Percentiles rank a stretch among this genome's conserved stretches.
phyloP scores from a whole-genome alignment of 2,113 vertebrate species.

The Paramormyrops kingsleyae region DNA sequence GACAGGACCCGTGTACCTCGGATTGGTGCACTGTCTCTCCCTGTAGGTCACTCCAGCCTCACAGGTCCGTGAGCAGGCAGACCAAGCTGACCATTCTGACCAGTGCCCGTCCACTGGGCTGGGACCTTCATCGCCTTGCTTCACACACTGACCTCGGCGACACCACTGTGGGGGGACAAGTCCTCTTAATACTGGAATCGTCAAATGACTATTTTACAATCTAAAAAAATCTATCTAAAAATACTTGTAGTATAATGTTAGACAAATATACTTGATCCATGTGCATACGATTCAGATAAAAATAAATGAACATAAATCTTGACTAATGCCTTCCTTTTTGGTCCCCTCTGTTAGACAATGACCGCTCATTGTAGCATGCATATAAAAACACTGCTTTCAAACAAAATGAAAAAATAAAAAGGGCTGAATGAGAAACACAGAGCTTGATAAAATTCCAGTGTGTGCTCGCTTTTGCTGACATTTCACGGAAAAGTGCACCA shows the following conservation, averaged over 20 bases:
- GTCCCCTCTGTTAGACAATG: not conserved
- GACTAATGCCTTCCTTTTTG: not conserved
- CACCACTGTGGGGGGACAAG: conserved; percentile 67
- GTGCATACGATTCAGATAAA: not conserved
- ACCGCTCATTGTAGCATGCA: not conserved
- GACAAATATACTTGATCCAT: not conserved
- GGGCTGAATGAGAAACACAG: not conserved
- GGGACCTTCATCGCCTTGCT: conserved; percentile 73
- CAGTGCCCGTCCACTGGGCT: conserved; percentile 71
- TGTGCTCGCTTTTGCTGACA: conserved; percentile 1
- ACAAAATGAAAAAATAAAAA: not conserved
- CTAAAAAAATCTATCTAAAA: not conserved
- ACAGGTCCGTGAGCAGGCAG: conserved; percentile 75
- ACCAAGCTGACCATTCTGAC: conserved; percentile 81
- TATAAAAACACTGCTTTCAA: not conserved
- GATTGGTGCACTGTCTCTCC: conserved; percentile 74
- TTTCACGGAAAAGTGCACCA: conserved; percentile 30
- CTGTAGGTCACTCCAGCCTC: conserved; percentile 74
- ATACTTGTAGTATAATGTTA: not conserved
- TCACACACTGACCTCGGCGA: conserved; percentile 80
- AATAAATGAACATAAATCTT: not conserved
- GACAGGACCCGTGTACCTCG: conserved; percentile 54
- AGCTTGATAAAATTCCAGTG: not conserved
- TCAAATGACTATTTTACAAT: not conserved
- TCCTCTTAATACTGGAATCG: not conserved